Base-by-base conservation (phyloP, 1,140 invertebrate genomes). In the Paralvinella palmiformis region DNA sequence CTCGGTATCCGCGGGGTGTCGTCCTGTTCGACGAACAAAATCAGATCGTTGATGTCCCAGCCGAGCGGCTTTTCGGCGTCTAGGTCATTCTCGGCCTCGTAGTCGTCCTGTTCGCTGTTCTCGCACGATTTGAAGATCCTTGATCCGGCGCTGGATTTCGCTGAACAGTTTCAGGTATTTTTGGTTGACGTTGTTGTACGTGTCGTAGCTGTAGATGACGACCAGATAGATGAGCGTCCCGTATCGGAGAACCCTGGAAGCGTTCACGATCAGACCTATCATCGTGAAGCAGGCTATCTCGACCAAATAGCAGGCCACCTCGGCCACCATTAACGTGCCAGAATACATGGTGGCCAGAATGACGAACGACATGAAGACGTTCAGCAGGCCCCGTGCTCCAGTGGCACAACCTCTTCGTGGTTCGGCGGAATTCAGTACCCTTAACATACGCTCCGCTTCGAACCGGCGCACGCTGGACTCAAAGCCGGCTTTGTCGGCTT, bases 1-100 rank as follows among this genome's bases (percentile, higher is more conserved):
- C 73, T 58, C 10, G 76, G 76, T 55, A 78, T 76, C 59, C 76
- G 65, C 5, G 75, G 75, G 3, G 75, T 78, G 50, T 78, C 76
- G 32, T 67, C 69, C 17, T 69, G 74, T 62, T 78, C 76, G 13
- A 78, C 62, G 59, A 78, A 78, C 27, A 78, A 66, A 6, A 76
- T 45, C 29, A 78, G 59, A 55, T 78, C 74, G 1, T 74, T 73
- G 6, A 77, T 68, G 20, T 68, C 68, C 75, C 74, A 77, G 71
- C 60, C 76, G 75, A 3, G 71, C 60, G 36, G 55, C 4, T 32
- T 13, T 1, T 20, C 33, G 13, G 27, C n/a, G 2, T n/a, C 22
- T 20, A 60, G 36, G 22, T 60, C 59, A 32, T 60, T 36, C 10
- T 22, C 41, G 24, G 22, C 44, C 41, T 60, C 59, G 36, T 60